phyloP scores from a whole-genome alignment of 64 coral and sea anemone species.

The Orbicella faveolata region DNA sequence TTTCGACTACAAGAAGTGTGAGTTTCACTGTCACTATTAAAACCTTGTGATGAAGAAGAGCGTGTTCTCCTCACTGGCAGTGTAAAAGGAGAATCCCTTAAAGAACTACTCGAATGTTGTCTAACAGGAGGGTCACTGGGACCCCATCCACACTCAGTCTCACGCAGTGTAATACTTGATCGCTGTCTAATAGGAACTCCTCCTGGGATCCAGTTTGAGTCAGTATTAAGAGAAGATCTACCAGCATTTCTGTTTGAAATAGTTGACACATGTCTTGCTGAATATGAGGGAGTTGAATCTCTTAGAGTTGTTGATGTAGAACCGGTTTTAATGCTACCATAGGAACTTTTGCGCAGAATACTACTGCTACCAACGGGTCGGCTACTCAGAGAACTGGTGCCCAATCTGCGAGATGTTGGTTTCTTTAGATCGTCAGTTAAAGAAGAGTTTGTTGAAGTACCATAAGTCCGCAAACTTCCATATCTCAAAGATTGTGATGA shows the following conservation, averaged over 20 bases:
- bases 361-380: not conserved
- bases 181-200: slow-evolving; percentile 13
- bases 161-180: slow-evolving; percentile 23
- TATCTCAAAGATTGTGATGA: not conserved
- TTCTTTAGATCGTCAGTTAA: not conserved
- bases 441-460: not conserved
- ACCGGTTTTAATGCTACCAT: not conserved
- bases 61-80: not conserved
- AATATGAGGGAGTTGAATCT: slow-evolving; percentile 2
- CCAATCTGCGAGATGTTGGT: not conserved
- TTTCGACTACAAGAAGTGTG: not conserved
- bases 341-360: slow-evolving; percentile 22
- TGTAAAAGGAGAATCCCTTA: slow-evolving; percentile 29
- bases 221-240: not conserved
- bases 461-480: slow-evolving; percentile 32
- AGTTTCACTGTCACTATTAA: not conserved
- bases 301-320: not conserved
- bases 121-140: not conserved
- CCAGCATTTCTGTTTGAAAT: not conserved
- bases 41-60: not conserved
- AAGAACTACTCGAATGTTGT: slow-evolving; percentile 28
- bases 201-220: slow-evolving; percentile 10
- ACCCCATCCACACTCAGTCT: slow-evolving; percentile 8
- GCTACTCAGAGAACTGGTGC: not conserved
- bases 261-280: slow-evolving; percentile 18